Base-by-base conservation (phyloP, 2,797 vertebrate species). In the Hemitrygon akajei region DNA sequence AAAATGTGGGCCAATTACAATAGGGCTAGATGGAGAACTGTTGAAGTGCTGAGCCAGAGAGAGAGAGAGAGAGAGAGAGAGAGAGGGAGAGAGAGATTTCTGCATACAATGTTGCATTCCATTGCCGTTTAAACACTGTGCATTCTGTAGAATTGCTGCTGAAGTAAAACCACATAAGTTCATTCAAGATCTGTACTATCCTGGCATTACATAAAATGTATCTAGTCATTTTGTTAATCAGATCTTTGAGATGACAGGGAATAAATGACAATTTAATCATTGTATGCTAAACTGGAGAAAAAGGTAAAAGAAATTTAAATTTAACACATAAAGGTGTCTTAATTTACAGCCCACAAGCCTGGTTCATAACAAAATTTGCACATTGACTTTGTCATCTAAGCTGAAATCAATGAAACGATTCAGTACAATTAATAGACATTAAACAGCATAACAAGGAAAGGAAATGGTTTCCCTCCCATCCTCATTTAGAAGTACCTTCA, bases 291-390 rank as follows among this genome's bases (percentile, higher is more conserved):
- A 34, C 86, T 69, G n/a, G 86, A 89, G 34, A 60, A 89, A 69
- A 89, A 89, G 37, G n/a, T 18, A 89, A 89, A 66, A 89, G 86
- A 89, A 89, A 89, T 37, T 69, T 16, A 40, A 18, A 69, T 34
- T 89, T 69, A 89, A 89, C 86, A 89, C 66, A 40, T 89, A 69
- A 89, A 69, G 69, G 34, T 37, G 37, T 69, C 60, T 60, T n/a
- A 37, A 69, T 69, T 89, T 69, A 69, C 60, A 92, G 56, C 47
- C 91, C 60, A 37, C 30, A 25, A 27, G 91, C 69, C 11, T 47
- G 71, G 71, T 73, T 75, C 10, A 92, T 47, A 47, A 27, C 27
- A 73, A 47, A 73, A 75, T 14, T 16, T 92, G 37, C 69, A 92
- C 63, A 37, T 3, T 69, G 34, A 71, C n/a, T 66, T 71, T 87